These are phyloP conservation scores for Cacatua alba DNA, from an alignment of 2,113 vertebrate genomes.

Conservation along the genomic window DNA sequence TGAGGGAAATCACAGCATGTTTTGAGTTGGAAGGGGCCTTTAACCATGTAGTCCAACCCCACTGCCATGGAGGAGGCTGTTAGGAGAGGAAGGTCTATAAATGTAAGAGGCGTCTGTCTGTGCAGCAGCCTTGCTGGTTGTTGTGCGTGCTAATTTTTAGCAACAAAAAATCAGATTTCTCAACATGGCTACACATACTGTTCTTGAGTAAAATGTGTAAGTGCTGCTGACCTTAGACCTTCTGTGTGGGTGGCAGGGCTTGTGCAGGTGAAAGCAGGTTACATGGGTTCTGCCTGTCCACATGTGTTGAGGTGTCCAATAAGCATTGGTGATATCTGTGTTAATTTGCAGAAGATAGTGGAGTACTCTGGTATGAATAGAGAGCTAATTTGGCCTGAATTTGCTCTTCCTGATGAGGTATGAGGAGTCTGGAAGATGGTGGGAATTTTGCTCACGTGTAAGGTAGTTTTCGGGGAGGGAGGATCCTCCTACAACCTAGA, in stretches of 20 bases:
- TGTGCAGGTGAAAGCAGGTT: not conserved
- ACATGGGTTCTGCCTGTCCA: accelerated
- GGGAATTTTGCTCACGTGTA: not conserved
- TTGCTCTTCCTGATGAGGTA: not conserved
- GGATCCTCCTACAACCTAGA: not conserved
- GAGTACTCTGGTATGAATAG: not conserved
- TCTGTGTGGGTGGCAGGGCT: not conserved
- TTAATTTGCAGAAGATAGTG: not conserved
- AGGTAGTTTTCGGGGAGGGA: accelerated
- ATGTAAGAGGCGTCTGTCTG: accelerated
- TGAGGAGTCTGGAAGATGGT: not conserved
- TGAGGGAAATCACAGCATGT: not conserved
- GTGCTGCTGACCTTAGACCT: not conserved
- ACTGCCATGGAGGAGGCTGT: not conserved
- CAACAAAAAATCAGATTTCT: not conserved
- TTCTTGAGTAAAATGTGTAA: accelerated
- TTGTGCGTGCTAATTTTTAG: not conserved
- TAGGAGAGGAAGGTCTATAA: not conserved
- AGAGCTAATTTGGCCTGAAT: not conserved
- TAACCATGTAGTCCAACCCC: accelerated
- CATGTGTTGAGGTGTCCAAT: not conserved
- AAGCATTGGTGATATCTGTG: not conserved
- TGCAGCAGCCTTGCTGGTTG: not conserved
- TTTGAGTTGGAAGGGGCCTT: not conserved
- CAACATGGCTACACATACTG: not conserved